phyloP scores from a whole-genome alignment of 2,888 invertebrate species.

The Lissocephala sabroskyi region DNA sequence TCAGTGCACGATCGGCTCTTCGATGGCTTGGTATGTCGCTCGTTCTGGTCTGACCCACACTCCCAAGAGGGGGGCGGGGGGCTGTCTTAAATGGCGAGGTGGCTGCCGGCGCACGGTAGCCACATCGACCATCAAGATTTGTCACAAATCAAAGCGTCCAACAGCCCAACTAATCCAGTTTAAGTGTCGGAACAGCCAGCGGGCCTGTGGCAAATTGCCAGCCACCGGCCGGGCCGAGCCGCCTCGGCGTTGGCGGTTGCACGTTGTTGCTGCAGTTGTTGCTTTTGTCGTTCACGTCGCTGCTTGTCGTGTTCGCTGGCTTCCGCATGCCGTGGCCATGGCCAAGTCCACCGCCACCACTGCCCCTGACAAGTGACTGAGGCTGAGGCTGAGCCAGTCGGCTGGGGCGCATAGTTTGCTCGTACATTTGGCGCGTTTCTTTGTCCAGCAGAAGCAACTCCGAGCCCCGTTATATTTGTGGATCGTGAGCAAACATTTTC shows the following conservation, averaged over 20 bases:
- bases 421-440: slow-evolving; percentile 50
- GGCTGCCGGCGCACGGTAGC: slow-evolving; percentile 35
- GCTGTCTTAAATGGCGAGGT: not conserved
- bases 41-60: slow-evolving; percentile 32
- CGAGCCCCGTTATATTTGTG: slow-evolving; percentile 61
- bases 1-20: slow-evolving; percentile 51
- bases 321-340: slow-evolving; percentile 15
- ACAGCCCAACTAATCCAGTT: slow-evolving; percentile 58
- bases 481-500: slow-evolving; percentile 42
- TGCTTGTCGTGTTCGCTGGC: slow-evolving; percentile 6
- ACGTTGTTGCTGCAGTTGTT: slow-evolving; percentile 40
- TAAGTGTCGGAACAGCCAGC: slow-evolving; percentile 37
- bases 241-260: slow-evolving; percentile 22
- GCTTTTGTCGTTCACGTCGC: slow-evolving; percentile 42
- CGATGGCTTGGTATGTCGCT: slow-evolving; percentile 9
- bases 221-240: too few relatives aligned
- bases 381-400: slow-evolving; percentile 6
- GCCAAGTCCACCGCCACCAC: not conserved
- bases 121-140: slow-evolving; percentile 52
- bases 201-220: slow-evolving; percentile 46
- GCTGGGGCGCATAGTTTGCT: slow-evolving; percentile 35
- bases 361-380: slow-evolving; percentile 52
- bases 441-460: slow-evolving; percentile 43
- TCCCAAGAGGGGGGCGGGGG: slow-evolving; percentile 25
- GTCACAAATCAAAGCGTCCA: slow-evolving; percentile 56